These are phyloP conservation scores for Anhinga anhinga DNA, from an alignment of 2,113 vertebrate genomes.

Conservation along the genomic window DNA sequence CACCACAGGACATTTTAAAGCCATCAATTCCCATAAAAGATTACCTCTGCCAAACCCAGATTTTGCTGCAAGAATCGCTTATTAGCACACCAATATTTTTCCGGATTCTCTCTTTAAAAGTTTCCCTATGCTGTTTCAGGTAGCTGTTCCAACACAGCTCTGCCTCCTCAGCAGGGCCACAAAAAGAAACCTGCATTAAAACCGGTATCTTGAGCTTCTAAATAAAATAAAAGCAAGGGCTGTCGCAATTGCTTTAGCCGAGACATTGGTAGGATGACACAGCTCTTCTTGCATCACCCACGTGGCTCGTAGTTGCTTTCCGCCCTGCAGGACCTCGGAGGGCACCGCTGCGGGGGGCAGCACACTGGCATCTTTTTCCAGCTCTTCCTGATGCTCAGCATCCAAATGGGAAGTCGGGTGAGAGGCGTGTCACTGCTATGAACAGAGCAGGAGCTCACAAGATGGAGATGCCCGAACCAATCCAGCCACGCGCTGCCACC, in stretches of 20 bases:
- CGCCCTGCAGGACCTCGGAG: fast-evolving
- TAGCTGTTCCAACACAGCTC: not conserved
- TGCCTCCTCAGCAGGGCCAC: not conserved
- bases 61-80: not conserved
- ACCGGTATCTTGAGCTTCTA: not conserved
- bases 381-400: not conserved
- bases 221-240: not conserved
- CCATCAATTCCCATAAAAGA: not conserved
- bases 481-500: not conserved
- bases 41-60: not conserved
- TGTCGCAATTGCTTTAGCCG: not conserved
- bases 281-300: not conserved
- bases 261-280: not conserved
- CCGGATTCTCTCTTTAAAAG: not conserved
- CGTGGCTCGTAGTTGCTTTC: not conserved
- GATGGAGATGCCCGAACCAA: not conserved
- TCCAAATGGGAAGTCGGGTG: fast-evolving
- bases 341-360: not conserved
- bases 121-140: not conserved
- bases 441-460: not conserved
- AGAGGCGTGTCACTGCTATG: fast-evolving
- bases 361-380: fast-evolving
- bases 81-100: not conserved
- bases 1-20: not conserved
- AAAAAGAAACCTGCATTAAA: not conserved